Percentiles rank a stretch among this genome's conserved stretches.
phyloP scores from a whole-genome alignment of 2,888 invertebrate species.

The Liopterus haemorrhoidalis region DNA sequence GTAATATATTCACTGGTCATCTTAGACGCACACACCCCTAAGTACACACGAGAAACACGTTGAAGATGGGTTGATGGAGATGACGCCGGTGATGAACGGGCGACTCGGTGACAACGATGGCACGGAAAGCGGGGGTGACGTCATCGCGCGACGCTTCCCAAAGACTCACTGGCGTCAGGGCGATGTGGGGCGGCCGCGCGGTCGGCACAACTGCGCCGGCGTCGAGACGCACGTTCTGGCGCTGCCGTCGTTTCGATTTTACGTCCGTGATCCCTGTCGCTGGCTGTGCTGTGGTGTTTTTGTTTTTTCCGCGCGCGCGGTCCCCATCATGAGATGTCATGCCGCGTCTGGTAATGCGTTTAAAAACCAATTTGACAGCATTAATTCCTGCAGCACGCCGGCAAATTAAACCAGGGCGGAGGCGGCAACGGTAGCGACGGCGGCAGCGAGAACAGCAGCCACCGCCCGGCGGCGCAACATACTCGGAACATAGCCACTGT shows the following conservation, averaged over 20 bases:
- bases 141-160: constrained; percentile 19
- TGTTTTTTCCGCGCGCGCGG: constrained; percentile 22
- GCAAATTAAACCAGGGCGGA: too few species aligned
- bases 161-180: constrained; percentile 24
- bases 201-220: constrained; percentile 37
- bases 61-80: not conserved
- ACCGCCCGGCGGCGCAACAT: too few species aligned
- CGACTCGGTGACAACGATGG: not conserved
- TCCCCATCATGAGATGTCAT: too few species aligned
- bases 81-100: not conserved
- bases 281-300: constrained; percentile 16
- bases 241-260: constrained; percentile 24
- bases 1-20: not conserved
- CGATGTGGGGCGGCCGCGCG: constrained; percentile 8
- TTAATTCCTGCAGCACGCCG: too few species aligned
- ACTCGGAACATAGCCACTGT: constrained; percentile 19
- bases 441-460: constrained; percentile 1
- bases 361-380: constrained; percentile 24
- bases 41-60: not conserved
- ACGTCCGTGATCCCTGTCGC: constrained; percentile 19
- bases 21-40: constrained; percentile 1
- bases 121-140: constrained; percentile 5
- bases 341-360: constrained; percentile 23
- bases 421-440: not conserved
- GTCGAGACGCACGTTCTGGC: constrained; percentile 38